phyloP scores from a whole-genome alignment of 2,797 vertebrate genomes.

The Cercopithecus diana region DNA sequence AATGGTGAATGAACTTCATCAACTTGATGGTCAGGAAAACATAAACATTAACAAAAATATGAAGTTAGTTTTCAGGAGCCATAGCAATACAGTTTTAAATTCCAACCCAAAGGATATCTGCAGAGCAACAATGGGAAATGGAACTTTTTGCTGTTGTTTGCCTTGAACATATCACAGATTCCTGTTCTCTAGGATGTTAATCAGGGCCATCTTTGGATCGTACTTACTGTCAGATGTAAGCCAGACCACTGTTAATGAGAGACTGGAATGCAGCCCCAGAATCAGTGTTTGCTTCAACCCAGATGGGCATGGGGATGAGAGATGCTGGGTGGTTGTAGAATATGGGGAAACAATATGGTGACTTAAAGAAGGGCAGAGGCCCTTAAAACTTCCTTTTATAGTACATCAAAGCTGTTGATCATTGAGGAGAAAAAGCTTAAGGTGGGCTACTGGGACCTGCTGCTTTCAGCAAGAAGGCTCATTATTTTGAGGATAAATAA shows the following conservation, averaged over 20 bases:
- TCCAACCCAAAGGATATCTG: neutral
- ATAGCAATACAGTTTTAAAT: neutral
- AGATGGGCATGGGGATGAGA: slow-evolving; percentile 24
- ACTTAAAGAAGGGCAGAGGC: neutral
- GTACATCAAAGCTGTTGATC: neutral
- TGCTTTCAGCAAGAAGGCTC: neutral
- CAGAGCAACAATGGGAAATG: neutral
- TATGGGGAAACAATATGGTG: neutral
- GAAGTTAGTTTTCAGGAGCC: neutral
- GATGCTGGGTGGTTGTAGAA: neutral
- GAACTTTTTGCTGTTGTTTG: neutral
- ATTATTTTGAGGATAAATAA: neutral
- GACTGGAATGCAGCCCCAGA: neutral
- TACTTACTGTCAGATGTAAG: slow-evolving; percentile 35
- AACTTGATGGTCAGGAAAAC: neutral
- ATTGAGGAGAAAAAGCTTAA: neutral
- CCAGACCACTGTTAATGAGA: neutral
- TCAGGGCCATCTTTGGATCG: slow-evolving; percentile 35
- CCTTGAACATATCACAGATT: neutral
- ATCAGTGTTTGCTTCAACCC: slow-evolving; percentile 5
- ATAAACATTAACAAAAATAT: neutral
- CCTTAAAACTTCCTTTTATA: neutral
- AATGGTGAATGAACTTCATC: neutral
- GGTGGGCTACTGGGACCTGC: neutral
- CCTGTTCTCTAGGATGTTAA: neutral